Conservation (phyloP, 2,797 vertebrate species). For the Selene dorsalis region DNA sequence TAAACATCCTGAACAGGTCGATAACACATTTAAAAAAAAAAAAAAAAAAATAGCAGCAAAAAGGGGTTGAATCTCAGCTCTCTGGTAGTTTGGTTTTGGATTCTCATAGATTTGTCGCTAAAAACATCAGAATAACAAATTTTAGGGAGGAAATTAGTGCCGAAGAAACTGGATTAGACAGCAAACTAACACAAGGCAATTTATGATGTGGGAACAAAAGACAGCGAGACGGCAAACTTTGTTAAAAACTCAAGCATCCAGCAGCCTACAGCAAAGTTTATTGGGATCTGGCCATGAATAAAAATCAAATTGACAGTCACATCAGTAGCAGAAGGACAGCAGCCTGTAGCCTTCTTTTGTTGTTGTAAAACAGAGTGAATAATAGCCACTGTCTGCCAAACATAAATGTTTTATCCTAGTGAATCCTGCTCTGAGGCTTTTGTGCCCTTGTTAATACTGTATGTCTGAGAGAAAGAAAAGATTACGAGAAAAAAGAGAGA, state of each 20-base stretch:
- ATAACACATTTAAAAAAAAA: conserved; percentile 41
- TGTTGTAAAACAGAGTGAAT: conserved; percentile 45
- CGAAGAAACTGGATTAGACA: conserved; percentile 29
- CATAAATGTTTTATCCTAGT: conserved; percentile 47
- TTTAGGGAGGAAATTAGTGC: conserved; percentile 23
- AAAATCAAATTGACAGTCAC: conserved; percentile 49
- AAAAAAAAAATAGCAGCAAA: conserved; percentile 22
- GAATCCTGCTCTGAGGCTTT: conserved; percentile 32
- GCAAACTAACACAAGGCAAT: conserved; percentile 17
- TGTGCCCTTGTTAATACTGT: conserved; percentile 16
- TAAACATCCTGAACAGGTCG: conserved; percentile 68
- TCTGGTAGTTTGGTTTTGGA: conserved; percentile 29
- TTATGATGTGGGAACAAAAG: conserved; percentile 31
- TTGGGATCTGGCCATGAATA: conserved; percentile 46
- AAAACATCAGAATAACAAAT: conserved; percentile 32
- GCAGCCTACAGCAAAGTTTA: conserved; percentile 16
- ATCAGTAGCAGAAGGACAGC: conserved; percentile 47
- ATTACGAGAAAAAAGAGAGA: neutral
- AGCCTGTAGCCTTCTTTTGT: conserved; percentile 41
- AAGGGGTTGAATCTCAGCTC: conserved; percentile 22
- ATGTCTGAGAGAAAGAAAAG: neutral
- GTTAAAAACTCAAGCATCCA: conserved; percentile 24
- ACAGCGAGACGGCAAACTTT: conserved; percentile 23
- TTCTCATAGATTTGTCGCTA: conserved; percentile 33
- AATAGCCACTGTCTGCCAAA: conserved; percentile 36